Evolutionary conservation across 2,797 vertebrate species (phyloP).

Genomic region (Okamejei kenojei): DNA sequence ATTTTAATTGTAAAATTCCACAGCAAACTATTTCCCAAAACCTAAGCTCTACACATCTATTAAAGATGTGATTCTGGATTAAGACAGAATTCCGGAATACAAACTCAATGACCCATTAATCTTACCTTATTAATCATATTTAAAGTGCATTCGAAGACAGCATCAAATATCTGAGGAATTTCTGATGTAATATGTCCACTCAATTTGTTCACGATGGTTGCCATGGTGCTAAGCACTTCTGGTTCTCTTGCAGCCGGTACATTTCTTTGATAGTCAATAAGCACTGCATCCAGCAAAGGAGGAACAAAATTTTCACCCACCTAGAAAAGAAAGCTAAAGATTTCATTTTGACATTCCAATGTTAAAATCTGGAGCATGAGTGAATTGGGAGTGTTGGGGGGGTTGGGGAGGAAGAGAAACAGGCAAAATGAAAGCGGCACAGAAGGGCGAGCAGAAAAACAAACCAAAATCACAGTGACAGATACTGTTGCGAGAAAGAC

Average conservation of each 20-base stretch:
- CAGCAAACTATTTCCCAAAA: neutral
- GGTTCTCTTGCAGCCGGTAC: conserved; percentile 93
- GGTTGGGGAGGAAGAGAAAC: too few species aligned
- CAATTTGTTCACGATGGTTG: conserved; percentile 94
- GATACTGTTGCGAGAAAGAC: too few species aligned
- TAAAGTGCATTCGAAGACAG: conserved; percentile 94
- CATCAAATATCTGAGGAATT: conserved; percentile 97
- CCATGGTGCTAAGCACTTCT: conserved; percentile 97
- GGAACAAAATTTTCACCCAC: conserved; percentile 95
- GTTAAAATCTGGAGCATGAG: too few species aligned
- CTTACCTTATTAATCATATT: conserved; percentile 98
- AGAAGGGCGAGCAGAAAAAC: too few species aligned
- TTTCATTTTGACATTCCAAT: neutral
- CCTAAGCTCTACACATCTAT: neutral
- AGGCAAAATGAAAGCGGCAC: too few species aligned
- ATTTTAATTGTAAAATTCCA: neutral
- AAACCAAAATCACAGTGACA: too few species aligned
- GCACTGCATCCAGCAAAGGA: conserved; percentile 85
- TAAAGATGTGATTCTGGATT: neutral
- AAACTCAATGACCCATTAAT: neutral
- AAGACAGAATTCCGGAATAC: neutral
- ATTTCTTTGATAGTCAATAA: conserved; percentile 95
- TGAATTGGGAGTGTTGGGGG: too few species aligned
- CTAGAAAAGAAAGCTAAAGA: conserved; percentile 51
- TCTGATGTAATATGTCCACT: conserved; percentile 90